These are phyloP conservation scores for Hyperoplus immaculatus DNA, from an alignment of 2,797 vertebrate genomes.

Conservation along the genomic window DNA sequence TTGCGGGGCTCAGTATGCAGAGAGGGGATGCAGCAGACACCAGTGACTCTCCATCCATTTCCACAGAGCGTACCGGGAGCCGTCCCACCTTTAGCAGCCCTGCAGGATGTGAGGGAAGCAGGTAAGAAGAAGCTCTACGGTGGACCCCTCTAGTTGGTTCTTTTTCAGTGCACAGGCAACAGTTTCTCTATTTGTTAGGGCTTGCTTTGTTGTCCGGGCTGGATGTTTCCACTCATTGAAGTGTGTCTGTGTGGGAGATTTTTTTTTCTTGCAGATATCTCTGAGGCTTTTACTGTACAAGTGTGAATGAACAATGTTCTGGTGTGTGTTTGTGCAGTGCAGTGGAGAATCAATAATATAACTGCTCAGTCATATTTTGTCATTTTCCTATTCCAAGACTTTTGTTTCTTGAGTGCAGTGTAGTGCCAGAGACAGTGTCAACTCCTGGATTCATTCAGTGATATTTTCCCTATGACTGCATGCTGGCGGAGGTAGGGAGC, in stretches of 20 bases:
- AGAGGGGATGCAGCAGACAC: conserved; percentile 53
- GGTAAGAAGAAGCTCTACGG: conserved; percentile 47
- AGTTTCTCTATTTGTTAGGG: conserved; percentile 15
- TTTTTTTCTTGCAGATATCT: neutral
- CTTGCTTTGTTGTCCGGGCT: conserved; percentile 10
- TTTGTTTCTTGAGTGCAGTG: conserved; percentile 4
- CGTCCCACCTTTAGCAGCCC: conserved; percentile 42
- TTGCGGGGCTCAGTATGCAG: conserved; percentile 57
- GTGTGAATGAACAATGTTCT: neutral
- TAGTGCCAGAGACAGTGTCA: neutral
- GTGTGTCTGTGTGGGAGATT: conserved; percentile 12
- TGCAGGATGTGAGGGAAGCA: conserved; percentile 66
- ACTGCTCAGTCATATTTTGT: neutral
- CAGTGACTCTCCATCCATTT: conserved; percentile 40
- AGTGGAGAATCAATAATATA: neutral
- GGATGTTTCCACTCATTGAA: conserved; percentile 4
- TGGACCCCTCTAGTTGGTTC: neutral
- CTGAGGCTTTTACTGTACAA: conserved; percentile 1
- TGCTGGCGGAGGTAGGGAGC: too few species aligned
- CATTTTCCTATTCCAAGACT: neutral
- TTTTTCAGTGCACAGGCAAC: conserved; percentile 30
- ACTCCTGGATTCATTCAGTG: neutral
- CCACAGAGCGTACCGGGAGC: conserved; percentile 38
- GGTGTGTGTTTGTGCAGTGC: neutral
- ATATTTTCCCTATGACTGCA: neutral